Conservation (phyloP, 2,113 vertebrate genomes). For the Colistium nudipinnis region DNA sequence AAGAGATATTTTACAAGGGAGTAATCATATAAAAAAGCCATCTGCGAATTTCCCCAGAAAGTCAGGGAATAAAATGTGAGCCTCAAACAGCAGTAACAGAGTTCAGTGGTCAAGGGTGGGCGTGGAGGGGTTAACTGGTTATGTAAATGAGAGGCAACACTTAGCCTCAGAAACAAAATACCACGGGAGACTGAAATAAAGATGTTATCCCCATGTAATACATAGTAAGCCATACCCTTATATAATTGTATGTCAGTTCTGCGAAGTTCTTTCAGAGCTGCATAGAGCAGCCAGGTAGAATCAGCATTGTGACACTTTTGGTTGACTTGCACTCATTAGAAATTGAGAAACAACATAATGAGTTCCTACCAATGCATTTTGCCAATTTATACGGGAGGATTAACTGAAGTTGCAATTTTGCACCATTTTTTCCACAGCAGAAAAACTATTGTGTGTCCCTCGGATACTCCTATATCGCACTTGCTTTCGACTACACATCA, state of each 20-base stretch:
- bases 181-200: constrained; percentile 59
- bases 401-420: constrained; percentile 1
- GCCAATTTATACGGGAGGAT: constrained; percentile 22
- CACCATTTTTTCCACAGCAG: constrained; percentile 16
- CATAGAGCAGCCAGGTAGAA: constrained; percentile 33
- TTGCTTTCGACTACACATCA: constrained; percentile 38
- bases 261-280: constrained; percentile 47
- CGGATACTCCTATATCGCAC: constrained; percentile 14
- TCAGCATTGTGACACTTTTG: constrained; percentile 36
- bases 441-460: constrained; percentile 20
- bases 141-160: constrained; percentile 66
- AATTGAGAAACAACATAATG: constrained; percentile 15
- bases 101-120: constrained; percentile 77
- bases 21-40: constrained; percentile 84
- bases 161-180: constrained; percentile 73
- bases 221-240: constrained; percentile 48
- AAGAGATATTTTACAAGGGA: constrained; percentile 86
- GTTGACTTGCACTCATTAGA: constrained; percentile 30
- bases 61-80: constrained; percentile 81
- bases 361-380: constrained; percentile 23
- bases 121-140: constrained; percentile 62
- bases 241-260: constrained; percentile 28
- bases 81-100: constrained; percentile 83
- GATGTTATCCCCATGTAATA: constrained; percentile 43
- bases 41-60: constrained; percentile 81